These are phyloP conservation scores for Cyrtodaria siliqua DNA, from an alignment of 2,888 invertebrate species.

Conservation along the genomic window DNA sequence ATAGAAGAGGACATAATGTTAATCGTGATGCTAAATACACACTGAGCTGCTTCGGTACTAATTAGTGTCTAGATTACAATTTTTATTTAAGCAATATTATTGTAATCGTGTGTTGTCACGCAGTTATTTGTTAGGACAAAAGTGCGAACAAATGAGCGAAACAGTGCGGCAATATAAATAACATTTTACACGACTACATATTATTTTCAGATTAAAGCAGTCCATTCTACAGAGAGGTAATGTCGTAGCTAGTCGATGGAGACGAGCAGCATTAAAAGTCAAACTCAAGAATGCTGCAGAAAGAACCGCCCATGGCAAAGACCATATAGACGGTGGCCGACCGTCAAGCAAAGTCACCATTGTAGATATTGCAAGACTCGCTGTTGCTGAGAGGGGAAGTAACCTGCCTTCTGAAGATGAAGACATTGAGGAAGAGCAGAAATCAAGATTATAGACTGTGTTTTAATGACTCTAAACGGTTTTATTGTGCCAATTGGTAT, in stretches of 20 bases:
- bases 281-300: constrained; percentile 24
- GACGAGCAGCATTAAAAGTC: constrained; percentile 31
- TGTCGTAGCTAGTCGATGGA: constrained; percentile 45
- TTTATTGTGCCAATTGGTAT: no score
- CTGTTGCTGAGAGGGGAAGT: constrained; percentile 44
- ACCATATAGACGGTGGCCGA: constrained; percentile 6
- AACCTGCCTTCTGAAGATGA: constrained; percentile 40
- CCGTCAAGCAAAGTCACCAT: constrained; percentile 33
- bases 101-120: no score
- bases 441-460: no score
- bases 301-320: not conserved
- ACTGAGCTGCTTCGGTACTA: no score
- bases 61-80: no score
- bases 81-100: no score
- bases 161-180: no score
- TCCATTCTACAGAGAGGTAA: constrained; percentile 51
- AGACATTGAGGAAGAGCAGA: constrained; percentile 5
- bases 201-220: constrained; percentile 39
- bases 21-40: no score
- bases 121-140: no score
- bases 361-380: constrained; percentile 43
- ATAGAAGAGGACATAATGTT: no score
- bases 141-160: no score
- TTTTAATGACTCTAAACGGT: no score
- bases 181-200: not conserved